A percentile compares a stretch with the other conserved stretches of the same genome.
Conservation (phyloP, 2,113 vertebrate species). For the Silurus meridionalis region DNA sequence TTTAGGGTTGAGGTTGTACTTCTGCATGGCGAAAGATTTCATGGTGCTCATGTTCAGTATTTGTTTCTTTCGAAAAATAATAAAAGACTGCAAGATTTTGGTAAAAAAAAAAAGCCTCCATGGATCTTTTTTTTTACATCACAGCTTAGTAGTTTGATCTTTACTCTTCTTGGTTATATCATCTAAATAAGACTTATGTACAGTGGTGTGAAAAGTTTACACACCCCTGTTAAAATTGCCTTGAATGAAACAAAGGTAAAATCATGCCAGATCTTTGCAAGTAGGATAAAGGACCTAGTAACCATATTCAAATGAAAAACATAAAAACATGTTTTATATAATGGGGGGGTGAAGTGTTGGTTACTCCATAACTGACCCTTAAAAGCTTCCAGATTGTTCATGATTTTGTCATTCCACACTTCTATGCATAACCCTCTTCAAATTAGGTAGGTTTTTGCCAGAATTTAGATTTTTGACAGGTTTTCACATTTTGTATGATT, state of each 20-base stretch:
- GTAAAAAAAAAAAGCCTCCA: background rate
- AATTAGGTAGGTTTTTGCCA: background rate
- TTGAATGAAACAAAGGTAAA: background rate
- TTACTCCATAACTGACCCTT: too few relatives aligned
- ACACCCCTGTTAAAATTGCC: background rate
- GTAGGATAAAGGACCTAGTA: background rate
- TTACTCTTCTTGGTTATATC: background rate
- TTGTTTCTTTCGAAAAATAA: conserved; percentile 18
- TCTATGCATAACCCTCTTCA: too few relatives aligned
- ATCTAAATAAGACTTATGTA: background rate
- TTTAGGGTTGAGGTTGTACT: conserved; percentile 55
- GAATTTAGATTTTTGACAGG: background rate
- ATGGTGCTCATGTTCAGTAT: conserved; percentile 54
- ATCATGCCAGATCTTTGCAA: background rate
- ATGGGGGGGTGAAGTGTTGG: too few relatives aligned
- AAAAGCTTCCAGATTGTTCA: too few relatives aligned
- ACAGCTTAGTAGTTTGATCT: background rate
- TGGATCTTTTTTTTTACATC: background rate
- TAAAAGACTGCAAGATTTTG: conserved; percentile 42
- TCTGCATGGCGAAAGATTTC: conserved; percentile 61
- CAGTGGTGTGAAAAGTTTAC: background rate
- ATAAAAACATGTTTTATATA: background rate
- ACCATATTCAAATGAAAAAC: background rate
- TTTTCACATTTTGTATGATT: background rate
- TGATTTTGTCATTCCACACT: too few relatives aligned